phyloP scores from a whole-genome alignment of 2,888 invertebrate genomes.

The Perizoma affinitatum region DNA sequence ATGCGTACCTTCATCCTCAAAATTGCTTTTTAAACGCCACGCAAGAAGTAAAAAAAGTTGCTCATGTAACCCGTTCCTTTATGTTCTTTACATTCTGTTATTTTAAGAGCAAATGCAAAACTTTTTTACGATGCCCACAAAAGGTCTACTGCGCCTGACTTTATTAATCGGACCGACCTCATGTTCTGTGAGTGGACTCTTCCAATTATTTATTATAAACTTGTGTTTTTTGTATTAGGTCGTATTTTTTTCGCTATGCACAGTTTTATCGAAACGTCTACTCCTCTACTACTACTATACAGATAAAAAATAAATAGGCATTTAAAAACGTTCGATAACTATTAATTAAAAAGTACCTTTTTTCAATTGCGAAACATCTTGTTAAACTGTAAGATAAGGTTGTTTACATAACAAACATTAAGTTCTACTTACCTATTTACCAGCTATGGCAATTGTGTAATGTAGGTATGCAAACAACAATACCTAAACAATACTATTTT shows the following conservation, averaged over 20 bases:
- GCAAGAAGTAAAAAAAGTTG: not conserved
- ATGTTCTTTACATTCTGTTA: not conserved
- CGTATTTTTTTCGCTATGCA: too few relatives aligned
- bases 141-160: conserved; percentile 37
- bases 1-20: too few relatives aligned
- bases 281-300: too few relatives aligned
- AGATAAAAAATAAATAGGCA: too few relatives aligned
- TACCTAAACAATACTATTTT: conserved; percentile 18
- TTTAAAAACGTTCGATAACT: too few relatives aligned
- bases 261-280: too few relatives aligned
- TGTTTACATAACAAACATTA: conserved; percentile 19
- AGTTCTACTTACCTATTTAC: not conserved
- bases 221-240: too few relatives aligned
- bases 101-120: conserved; percentile 8
- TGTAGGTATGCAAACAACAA: conserved; percentile 27
- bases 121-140: conserved; percentile 36
- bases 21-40: too few relatives aligned
- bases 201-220: conserved; percentile 2
- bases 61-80: not conserved
- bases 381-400: conserved; percentile 10
- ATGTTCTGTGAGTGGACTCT: conserved; percentile 19
- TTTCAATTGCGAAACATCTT: conserved; percentile 19
- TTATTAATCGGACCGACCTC: conserved; percentile 35
- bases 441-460: conserved; percentile 27
- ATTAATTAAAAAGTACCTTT: too few relatives aligned